These are phyloP conservation scores for Xylota segnis DNA, from an alignment of 2,888 invertebrate genomes.

Conservation along the genomic window DNA sequence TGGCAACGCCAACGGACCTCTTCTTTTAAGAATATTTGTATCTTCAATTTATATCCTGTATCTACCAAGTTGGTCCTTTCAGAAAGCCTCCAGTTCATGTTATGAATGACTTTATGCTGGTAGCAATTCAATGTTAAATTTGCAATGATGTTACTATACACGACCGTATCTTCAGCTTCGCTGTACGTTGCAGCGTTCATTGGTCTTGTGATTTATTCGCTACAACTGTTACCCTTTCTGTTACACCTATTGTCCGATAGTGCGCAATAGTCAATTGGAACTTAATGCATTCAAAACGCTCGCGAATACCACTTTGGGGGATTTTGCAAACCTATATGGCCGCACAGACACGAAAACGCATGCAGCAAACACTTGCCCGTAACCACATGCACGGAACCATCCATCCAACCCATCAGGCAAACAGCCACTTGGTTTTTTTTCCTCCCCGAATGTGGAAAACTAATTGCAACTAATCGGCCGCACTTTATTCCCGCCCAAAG, in stretches of 20 bases:
- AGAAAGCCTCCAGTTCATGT: no score
- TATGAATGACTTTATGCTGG: no score
- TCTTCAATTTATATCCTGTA: no score
- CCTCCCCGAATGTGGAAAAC: constrained; percentile 61
- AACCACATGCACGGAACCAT: constrained; percentile 9
- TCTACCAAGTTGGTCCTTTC: no score
- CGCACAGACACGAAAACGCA: background rate
- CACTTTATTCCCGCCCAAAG: constrained; percentile 60
- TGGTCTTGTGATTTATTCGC: no score
- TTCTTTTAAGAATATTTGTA: no score
- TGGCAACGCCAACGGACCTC: no score
- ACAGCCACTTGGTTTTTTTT: constrained; percentile 47
- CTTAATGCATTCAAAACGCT: constrained; percentile 2
- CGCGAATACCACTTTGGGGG: constrained; percentile 17
- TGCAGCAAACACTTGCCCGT: constrained; percentile 5
- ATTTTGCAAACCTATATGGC: constrained; percentile 10
- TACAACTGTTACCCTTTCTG: background rate
- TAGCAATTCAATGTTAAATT: no score
- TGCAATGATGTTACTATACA: no score
- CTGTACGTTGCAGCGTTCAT: no score
- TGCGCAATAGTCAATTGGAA: background rate
- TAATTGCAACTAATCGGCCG: constrained; percentile 77
- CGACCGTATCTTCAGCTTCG: no score
- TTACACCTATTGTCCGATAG: constrained; percentile 5
- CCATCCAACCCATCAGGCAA: constrained; percentile 1